Conservation (phyloP, 2,888 invertebrate species). For the Trichopria drosophilae region DNA sequence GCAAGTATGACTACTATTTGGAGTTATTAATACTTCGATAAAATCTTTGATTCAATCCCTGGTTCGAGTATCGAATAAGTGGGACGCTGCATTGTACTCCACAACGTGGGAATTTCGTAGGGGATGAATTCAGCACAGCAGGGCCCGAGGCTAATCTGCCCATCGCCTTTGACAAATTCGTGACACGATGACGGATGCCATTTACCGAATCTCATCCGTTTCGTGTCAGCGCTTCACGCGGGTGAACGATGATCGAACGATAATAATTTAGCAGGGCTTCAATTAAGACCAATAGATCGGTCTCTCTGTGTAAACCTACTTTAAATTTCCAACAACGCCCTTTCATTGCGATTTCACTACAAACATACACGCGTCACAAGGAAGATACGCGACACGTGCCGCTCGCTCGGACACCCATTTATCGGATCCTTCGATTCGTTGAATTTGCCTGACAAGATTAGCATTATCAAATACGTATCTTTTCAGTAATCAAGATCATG, state of each 20-base stretch:
- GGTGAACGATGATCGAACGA: slow-evolving; percentile 39
- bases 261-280: slow-evolving; percentile 41
- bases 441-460: too few relatives aligned
- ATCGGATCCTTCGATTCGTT: background rate
- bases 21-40: too few relatives aligned
- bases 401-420: too few relatives aligned
- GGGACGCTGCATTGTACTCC: too few relatives aligned
- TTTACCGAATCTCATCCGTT: slow-evolving; percentile 35
- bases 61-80: too few relatives aligned
- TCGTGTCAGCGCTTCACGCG: slow-evolving; percentile 29
- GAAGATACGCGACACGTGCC: slow-evolving; percentile 30
- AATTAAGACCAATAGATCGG: too few relatives aligned
- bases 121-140: slow-evolving; percentile 36
- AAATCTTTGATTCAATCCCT: too few relatives aligned
- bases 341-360: slow-evolving; percentile 32
- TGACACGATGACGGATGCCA: slow-evolving; percentile 52
- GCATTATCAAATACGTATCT: too few relatives aligned
- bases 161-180: slow-evolving; percentile 54
- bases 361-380: slow-evolving; percentile 30
- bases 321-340: slow-evolving; percentile 34
- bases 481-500: too few relatives aligned
- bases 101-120: slow-evolving; percentile 18
- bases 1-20: too few relatives aligned
- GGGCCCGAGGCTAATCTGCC: slow-evolving; percentile 50
- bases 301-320: slow-evolving; percentile 27